Percentiles rank a stretch among this genome's conserved stretches.
phyloP scores from a whole-genome alignment of 2,797 vertebrate genomes.

The Notoglanidium macrostoma region DNA sequence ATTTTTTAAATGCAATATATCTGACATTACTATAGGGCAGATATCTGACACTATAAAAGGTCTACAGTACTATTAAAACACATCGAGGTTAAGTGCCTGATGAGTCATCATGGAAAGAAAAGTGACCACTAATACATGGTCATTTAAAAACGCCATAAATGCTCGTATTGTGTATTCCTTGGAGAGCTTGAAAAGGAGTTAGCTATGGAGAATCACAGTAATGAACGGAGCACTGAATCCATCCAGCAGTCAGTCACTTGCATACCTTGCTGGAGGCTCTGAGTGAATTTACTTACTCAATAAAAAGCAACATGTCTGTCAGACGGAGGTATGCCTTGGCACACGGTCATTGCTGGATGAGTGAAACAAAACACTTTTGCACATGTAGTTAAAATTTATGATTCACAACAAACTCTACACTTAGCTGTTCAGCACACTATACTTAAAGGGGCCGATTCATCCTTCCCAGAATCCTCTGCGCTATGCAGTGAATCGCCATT shows the following conservation, averaged over 20 bases:
- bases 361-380: background rate
- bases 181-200: background rate
- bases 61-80: background rate
- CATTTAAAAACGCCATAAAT: conserved; percentile 24
- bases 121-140: background rate
- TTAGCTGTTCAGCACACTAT: background rate
- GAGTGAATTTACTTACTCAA: background rate
- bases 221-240: background rate
- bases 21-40: background rate
- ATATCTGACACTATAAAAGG: background rate
- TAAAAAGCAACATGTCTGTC: background rate
- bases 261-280: background rate
- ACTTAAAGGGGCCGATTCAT: background rate
- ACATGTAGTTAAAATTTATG: background rate
- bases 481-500: no score
- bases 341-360: background rate
- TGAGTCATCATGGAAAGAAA: conserved; percentile 14
- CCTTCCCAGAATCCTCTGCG: no score
- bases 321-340: background rate
- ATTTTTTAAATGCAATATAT: background rate
- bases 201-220: background rate
- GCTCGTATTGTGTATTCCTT: background rate
- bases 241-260: background rate
- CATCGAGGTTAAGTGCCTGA: conserved; percentile 12
- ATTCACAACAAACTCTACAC: background rate